phyloP scores from a whole-genome alignment of 2,888 invertebrate genomes.

The Bruchidius siliquastri region DNA sequence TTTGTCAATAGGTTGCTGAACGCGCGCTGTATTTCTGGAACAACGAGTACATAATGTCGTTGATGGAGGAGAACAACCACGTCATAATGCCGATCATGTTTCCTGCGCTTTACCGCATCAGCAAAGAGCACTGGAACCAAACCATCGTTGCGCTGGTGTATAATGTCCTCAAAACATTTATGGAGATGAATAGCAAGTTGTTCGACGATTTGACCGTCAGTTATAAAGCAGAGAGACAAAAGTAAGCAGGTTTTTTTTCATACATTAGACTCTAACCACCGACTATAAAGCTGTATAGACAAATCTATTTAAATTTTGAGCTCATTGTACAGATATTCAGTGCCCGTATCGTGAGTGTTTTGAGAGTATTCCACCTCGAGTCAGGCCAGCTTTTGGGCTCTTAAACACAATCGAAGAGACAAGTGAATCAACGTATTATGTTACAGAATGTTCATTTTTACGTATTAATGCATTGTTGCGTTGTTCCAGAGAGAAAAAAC shows the following conservation, averaged over 20 bases:
- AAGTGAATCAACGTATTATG: too few relatives aligned
- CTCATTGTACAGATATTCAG: too few relatives aligned
- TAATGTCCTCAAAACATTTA: constrained; percentile 99
- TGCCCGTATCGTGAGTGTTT: too few relatives aligned
- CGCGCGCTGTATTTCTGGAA: constrained; percentile 99
- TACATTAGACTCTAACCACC: too few relatives aligned
- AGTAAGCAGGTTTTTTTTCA: constrained; percentile 69
- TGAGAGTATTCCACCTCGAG: too few relatives aligned
- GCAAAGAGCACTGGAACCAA: constrained; percentile 99
- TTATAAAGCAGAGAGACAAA: constrained; percentile 98
- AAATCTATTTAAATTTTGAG: too few relatives aligned
- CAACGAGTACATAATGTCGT: constrained; percentile 98
- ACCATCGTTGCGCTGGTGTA: constrained; percentile 99
- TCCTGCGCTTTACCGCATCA: constrained; percentile 96
- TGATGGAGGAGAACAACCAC: constrained; percentile 98
- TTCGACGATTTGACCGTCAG: constrained; percentile 98
- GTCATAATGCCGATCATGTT: constrained; percentile 99
- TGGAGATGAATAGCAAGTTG: constrained; percentile 99
- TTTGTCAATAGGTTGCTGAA: constrained; percentile 80
- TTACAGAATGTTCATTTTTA: too few relatives aligned
- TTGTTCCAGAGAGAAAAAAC: constrained; percentile 78
- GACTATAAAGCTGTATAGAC: too few relatives aligned
- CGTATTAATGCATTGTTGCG: neutral
- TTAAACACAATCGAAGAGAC: too few relatives aligned
- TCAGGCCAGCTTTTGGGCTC: too few relatives aligned